Conservation (phyloP, 2,797 vertebrate genomes). For the Dicrostonyx torquatus region DNA sequence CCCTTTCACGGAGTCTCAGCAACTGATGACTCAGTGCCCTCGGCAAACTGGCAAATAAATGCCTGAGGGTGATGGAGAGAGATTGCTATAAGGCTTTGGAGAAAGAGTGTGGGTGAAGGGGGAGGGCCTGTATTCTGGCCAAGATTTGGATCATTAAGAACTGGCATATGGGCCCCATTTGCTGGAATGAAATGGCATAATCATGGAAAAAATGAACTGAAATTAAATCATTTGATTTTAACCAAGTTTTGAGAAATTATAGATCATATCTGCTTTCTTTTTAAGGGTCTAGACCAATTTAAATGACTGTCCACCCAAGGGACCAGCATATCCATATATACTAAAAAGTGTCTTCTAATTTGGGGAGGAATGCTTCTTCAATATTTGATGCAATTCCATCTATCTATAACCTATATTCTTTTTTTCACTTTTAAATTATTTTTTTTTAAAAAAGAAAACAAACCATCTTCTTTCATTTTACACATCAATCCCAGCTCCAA, state of each 20-base stretch:
- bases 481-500: no score
- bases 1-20: slow-evolving; percentile 36
- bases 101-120: neutral
- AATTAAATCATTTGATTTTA: slow-evolving; percentile 71
- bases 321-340: slow-evolving; percentile 29
- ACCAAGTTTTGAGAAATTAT: slow-evolving; percentile 40
- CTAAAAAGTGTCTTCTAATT: slow-evolving; percentile 7
- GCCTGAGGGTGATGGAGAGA: slow-evolving; percentile 11
- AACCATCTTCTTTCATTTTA: no score
- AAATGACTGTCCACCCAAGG: slow-evolving; percentile 46
- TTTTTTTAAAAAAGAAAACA: no score
- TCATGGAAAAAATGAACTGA: neutral
- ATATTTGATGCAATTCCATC: neutral
- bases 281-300: slow-evolving; percentile 67
- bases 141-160: slow-evolving; percentile 60
- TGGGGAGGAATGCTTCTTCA: neutral
- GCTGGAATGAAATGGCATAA: slow-evolving; percentile 49
- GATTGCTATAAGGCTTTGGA: slow-evolving; percentile 18
- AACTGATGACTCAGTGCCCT: slow-evolving; percentile 35
- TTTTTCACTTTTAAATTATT: no score
- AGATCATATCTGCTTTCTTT: slow-evolving; percentile 66
- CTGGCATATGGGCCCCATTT: slow-evolving; percentile 29
- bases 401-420: neutral
- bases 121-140: slow-evolving; percentile 19
- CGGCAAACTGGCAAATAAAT: neutral